Evolutionary conservation across 2,888 invertebrate species (phyloP).

Genomic region (Morpho deidamia): DNA sequence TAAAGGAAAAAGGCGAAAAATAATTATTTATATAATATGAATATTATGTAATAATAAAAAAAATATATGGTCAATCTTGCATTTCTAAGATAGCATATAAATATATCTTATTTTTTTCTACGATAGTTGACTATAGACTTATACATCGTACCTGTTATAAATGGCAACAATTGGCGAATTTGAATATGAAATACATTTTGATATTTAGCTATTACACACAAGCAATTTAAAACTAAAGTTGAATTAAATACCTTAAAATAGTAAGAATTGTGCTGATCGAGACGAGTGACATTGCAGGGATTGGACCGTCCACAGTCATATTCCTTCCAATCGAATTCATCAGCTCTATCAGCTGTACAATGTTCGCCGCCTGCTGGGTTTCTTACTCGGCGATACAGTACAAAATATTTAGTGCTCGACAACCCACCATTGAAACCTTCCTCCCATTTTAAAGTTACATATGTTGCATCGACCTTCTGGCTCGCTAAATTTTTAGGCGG

Average conservation of each 20-base stretch:
- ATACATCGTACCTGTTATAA: no score
- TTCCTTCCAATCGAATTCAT: slow-evolving; percentile 86
- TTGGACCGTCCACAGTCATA: slow-evolving; percentile 91
- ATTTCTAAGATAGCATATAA: no score
- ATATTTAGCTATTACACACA: neutral
- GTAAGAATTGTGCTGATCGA: slow-evolving; percentile 92
- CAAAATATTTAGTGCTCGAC: slow-evolving; percentile 91
- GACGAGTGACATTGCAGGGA: slow-evolving; percentile 91
- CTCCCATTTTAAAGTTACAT: slow-evolving; percentile 90
- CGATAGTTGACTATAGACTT: no score
- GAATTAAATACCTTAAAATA: slow-evolving; percentile 84
- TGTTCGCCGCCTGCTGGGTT: slow-evolving; percentile 56
- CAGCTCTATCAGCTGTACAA: slow-evolving; percentile 48
- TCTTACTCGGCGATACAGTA: slow-evolving; percentile 86
- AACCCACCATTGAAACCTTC: slow-evolving; percentile 95
- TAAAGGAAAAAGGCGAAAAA: slow-evolving; percentile 35
- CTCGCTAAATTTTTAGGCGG: slow-evolving; percentile 85
- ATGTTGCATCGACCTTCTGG: slow-evolving; percentile 86
- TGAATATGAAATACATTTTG: no score
- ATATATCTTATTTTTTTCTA: no score
- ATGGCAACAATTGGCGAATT: no score
- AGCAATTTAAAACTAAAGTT: neutral
- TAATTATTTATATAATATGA: no score
- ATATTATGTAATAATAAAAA: no score
- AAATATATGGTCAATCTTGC: no score